Base-by-base conservation (phyloP, 1,140 invertebrate species). In the Protaetia brevitarsis region DNA sequence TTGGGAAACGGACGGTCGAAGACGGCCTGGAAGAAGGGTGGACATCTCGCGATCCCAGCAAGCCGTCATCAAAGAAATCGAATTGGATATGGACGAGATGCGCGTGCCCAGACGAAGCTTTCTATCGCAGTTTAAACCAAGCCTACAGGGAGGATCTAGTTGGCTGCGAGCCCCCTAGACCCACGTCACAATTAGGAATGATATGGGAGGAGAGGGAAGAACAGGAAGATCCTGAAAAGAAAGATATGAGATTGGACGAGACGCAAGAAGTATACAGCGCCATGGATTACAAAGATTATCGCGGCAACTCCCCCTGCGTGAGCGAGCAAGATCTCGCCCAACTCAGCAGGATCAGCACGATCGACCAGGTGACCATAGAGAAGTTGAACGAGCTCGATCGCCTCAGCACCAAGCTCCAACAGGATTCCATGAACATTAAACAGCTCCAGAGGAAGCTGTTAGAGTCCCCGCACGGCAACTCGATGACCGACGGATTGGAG, bases 111-210 rank as follows among this genome's bases (percentile, higher is more conserved):
- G 90, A 93, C 75, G 93, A 95, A 79, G 90, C 90, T 8, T 95
- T 94, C 80, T 95, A 95, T 77, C 85, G 90, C 69, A 93, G 90
- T 76, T 82, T 95, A 16, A 94, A 95, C 79, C 90, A 91, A 75
- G 91, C 91, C 21, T 94, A 94, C 79, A 82, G 91, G 34, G 91
- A 94, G 70, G 90, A 92, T 76, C 79, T 89, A 23, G 41, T 51
- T 6, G 86, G 84, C 71, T 83, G 86, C 70, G 84, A 88, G 74
- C 29, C 26, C 10, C 81, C 80, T 16, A 31, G 77, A 27, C 10
- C 41, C 13, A 85, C 84, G 4, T 81, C 84, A 64, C 85, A 86
- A 64, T 78, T 92, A 65, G 89, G 87, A 64, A 91, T 93, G 87
- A 93, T 92, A 70, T 92, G 91, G 87, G 90, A 93, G 83, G 84